Evolutionary conservation across 2,797 vertebrate genomes (phyloP).

Genomic region (Peromyscus eremicus): DNA sequence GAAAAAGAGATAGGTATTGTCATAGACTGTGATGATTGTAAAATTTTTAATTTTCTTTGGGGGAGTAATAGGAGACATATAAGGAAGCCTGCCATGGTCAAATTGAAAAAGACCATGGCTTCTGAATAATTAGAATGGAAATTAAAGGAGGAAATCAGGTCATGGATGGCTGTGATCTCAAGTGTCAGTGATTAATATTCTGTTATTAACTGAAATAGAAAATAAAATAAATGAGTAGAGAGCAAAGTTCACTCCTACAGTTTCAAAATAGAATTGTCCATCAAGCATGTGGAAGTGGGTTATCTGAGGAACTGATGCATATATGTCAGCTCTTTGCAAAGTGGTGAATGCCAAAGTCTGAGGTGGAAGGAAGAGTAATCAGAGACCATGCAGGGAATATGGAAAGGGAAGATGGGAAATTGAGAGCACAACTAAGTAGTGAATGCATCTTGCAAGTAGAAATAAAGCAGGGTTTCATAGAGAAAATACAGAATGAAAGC

Average conservation of each 20-base stretch:
- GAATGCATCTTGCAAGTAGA: background rate
- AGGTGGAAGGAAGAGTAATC: background rate
- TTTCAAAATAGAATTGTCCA: conserved; percentile 7
- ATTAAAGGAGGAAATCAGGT: background rate
- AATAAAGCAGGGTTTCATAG: background rate
- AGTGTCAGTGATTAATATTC: conserved; percentile 8
- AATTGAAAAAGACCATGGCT: background rate
- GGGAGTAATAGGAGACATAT: background rate
- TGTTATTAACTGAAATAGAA: background rate
- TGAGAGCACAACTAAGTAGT: background rate
- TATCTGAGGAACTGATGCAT: background rate
- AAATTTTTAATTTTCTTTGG: background rate
- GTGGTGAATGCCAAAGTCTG: background rate
- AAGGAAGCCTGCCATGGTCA: background rate
- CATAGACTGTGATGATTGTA: background rate
- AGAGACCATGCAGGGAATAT: background rate
- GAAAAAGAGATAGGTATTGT: background rate
- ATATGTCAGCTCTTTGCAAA: background rate
- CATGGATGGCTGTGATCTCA: background rate
- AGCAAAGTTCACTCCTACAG: background rate
- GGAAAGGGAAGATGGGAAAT: background rate
- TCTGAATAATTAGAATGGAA: conserved; percentile 47
- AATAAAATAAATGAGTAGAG: background rate
- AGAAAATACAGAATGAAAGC: background rate
- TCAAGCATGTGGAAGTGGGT: background rate